Conservation (phyloP, 2,113 vertebrate species). For the Tyto alba region DNA sequence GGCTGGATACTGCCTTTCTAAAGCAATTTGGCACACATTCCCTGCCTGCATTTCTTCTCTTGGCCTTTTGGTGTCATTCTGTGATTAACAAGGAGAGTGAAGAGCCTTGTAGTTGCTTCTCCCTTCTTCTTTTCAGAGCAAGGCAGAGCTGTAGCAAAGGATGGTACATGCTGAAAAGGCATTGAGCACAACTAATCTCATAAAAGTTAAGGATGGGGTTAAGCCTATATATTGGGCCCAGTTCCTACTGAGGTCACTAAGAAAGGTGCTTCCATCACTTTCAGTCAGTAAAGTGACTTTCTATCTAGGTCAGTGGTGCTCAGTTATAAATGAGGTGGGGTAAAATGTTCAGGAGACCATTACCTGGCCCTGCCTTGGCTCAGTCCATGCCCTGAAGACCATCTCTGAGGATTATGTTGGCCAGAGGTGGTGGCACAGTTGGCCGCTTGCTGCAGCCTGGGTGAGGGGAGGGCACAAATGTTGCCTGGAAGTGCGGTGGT, state of each 20-base stretch:
- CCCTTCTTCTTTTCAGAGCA: neutral
- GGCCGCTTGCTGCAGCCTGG: neutral
- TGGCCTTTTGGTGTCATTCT: slow-evolving; percentile 78
- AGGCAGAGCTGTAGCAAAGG: neutral
- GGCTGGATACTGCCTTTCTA: neutral
- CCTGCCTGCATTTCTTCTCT: slow-evolving; percentile 68
- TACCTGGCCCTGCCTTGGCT: neutral
- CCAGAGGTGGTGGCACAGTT: neutral
- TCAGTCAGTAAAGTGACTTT: neutral
- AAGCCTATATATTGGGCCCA: neutral
- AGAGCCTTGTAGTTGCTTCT: neutral
- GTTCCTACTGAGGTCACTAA: neutral
- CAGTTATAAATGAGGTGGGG: neutral
- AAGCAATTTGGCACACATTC: neutral
- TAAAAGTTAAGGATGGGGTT: neutral
- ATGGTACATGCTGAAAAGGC: neutral
- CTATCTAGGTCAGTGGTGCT: neutral
- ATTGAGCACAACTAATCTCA: neutral
- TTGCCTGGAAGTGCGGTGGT: neutral
- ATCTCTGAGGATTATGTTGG: neutral
- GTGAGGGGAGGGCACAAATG: neutral
- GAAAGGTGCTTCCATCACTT: neutral
- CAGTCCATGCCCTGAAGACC: neutral
- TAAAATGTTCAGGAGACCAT: neutral
- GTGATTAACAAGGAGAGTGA: slow-evolving; percentile 54